A percentile compares a stretch with the other conserved stretches of the same genome.
phyloP scores from a whole-genome alignment of 2,888 invertebrate species.

The Cosmopolites sordidus region DNA sequence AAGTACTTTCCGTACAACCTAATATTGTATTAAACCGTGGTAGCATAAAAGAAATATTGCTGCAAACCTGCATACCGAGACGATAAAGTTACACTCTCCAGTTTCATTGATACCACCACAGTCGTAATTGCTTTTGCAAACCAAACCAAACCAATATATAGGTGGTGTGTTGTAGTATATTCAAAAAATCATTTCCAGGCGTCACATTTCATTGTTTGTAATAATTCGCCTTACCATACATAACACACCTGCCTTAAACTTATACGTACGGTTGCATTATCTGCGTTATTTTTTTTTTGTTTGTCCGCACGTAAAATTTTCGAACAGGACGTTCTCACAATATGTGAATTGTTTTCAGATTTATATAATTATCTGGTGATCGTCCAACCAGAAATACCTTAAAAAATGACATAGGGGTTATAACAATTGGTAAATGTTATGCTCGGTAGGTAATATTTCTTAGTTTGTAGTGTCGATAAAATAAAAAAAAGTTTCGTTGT shows the following conservation, averaged over 20 bases:
- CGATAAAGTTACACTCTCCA: no score
- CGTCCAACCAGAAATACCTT: conserved; percentile 25
- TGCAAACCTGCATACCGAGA: no score
- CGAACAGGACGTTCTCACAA: conserved; percentile 34
- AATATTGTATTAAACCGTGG: no score
- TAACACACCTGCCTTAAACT: conserved; percentile 33
- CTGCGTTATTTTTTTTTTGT: conserved; percentile 9
- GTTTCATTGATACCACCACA: no score
- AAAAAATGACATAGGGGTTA: conserved; percentile 7
- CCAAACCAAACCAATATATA: no score
- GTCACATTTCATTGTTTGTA: conserved; percentile 14
- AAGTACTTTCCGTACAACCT: no score
- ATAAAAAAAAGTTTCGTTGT: no score
- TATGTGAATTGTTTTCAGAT: conserved; percentile 35
- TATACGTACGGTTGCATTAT: conserved; percentile 28
- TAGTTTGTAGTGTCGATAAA: conserved; percentile 10
- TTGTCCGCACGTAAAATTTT: conserved; percentile 17
- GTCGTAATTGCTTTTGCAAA: no score
- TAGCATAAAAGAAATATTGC: no score
- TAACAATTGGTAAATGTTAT: conserved; percentile 25
- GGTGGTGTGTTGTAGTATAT: conserved; percentile 5
- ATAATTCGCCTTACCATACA: no score
- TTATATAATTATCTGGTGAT: conserved; percentile 34
- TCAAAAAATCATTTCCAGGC: conserved; percentile 5
- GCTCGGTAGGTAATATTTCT: conserved; percentile 24